These are phyloP conservation scores for Kuschelorhynchus macadamiae DNA, from an alignment of 2,888 invertebrate species.

Conservation along the genomic window DNA sequence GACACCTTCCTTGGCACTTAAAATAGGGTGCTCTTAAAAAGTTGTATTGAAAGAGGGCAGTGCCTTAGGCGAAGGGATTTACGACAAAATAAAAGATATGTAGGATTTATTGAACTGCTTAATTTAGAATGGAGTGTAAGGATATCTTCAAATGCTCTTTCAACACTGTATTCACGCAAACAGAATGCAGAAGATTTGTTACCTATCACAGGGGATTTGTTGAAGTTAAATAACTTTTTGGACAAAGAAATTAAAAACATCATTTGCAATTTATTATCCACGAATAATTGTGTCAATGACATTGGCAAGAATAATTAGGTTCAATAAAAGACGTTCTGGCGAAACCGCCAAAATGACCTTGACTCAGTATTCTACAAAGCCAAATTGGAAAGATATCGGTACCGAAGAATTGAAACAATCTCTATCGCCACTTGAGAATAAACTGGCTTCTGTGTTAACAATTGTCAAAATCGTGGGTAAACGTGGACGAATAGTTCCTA, in stretches of 20 bases:
- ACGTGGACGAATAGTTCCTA: slow-evolving; percentile 45
- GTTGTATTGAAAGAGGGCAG: slow-evolving; percentile 44
- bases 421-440: slow-evolving; percentile 43
- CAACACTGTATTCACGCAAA: slow-evolving; percentile 45
- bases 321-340: slow-evolving; percentile 52
- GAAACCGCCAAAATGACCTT: slow-evolving; percentile 50
- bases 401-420: slow-evolving; percentile 45
- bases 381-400: slow-evolving; percentile 37
- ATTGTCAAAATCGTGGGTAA: slow-evolving; percentile 46
- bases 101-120: slow-evolving; percentile 37
- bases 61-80: slow-evolving; percentile 39
- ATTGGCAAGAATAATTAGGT: slow-evolving; percentile 46
- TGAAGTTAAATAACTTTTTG: slow-evolving; percentile 46
- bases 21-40: slow-evolving; percentile 48
- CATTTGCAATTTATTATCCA: neutral
- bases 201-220: slow-evolving; percentile 50
- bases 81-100: slow-evolving; percentile 27
- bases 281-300: slow-evolving; percentile 34
- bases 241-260: slow-evolving; percentile 25
- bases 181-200: slow-evolving; percentile 45
- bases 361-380: slow-evolving; percentile 41
- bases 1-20: slow-evolving; percentile 42
- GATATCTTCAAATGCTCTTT: slow-evolving; percentile 50
- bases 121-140: slow-evolving; percentile 49
- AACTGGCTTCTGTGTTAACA: slow-evolving; percentile 39